These are phyloP conservation scores for Sanderia malayensis DNA, from an alignment of 30 jellyfish, hydroid and myxozoan species.

Conservation along the genomic window DNA sequence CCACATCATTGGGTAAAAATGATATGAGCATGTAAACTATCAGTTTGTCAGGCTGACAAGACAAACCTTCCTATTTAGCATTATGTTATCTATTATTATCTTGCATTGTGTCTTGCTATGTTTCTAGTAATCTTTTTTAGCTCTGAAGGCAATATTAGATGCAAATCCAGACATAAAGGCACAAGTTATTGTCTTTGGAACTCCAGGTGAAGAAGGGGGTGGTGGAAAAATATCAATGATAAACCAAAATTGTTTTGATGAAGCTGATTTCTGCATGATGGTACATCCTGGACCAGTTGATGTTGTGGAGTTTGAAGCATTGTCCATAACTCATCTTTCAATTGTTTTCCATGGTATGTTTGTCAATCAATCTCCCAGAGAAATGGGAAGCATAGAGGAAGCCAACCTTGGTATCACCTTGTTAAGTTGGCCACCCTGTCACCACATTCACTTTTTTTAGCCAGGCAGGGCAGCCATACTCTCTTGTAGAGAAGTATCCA, in stretches of 20 bases:
- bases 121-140: conserved; percentile 15
- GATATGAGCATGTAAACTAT: too few species aligned
- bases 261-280: conserved; percentile 95
- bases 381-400: too few species aligned
- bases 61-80: neutral
- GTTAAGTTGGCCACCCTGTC: neutral
- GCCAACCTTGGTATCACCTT: neutral
- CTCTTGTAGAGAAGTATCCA: neutral
- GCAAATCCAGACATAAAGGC: conserved; percentile 58
- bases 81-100: too few species aligned
- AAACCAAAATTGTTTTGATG: conserved; percentile 75
- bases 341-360: conserved; percentile 65
- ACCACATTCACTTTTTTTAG: neutral
- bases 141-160: conserved; percentile 68
- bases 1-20: conserved; percentile 60
- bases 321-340: conserved; percentile 24
- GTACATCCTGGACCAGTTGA: conserved; percentile 86
- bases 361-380: neutral
- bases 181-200: conserved; percentile 86
- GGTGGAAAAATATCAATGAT: conserved; percentile 92
- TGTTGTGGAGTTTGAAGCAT: conserved; percentile 36
- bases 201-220: conserved; percentile 99
- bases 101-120: neutral
- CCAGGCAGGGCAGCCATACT: neutral
- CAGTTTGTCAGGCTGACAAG: too few species aligned